phyloP scores from a whole-genome alignment of 2,797 vertebrate genomes.

The Pelodytes ibericus region DNA sequence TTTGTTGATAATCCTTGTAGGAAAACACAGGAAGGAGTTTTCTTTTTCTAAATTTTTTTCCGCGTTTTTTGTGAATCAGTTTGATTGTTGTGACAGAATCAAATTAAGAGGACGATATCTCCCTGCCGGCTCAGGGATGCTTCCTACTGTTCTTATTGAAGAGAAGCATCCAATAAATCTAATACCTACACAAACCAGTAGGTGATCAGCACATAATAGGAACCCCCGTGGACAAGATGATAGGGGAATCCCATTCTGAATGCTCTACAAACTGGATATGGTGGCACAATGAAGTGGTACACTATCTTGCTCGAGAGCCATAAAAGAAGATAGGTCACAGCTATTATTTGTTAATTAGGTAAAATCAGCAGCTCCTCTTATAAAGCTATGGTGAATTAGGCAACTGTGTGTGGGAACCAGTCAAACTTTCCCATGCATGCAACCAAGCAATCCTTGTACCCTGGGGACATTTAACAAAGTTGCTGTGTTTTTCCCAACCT shows the following conservation, averaged over 20 bases:
- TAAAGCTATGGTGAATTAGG: conserved; percentile 28
- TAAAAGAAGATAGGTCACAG: conserved; percentile 52
- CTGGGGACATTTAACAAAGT: conserved; percentile 7
- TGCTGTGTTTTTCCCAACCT: not conserved
- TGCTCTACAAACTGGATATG: conserved; percentile 43
- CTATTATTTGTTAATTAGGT: conserved; percentile 53
- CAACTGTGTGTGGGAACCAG: conserved; percentile 38
- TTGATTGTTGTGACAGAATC: conserved; percentile 23
- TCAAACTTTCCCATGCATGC: conserved; percentile 2
- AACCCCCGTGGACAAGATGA: conserved; percentile 42
- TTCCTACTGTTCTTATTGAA: conserved; percentile 23
- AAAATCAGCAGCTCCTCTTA: conserved; percentile 35
- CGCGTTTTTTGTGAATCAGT: not conserved
- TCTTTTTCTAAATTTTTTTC: not conserved
- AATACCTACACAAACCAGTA: conserved; percentile 27
- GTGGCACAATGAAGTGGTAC: conserved; percentile 10
- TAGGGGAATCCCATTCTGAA: conserved; percentile 32
- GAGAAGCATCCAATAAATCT: conserved; percentile 36
- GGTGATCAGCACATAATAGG: conserved; percentile 31
- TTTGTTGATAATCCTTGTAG: too few species aligned
- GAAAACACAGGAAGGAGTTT: too few species aligned
- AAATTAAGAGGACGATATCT: conserved; percentile 28
- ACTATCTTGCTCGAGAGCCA: conserved; percentile 25
- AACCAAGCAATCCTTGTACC: not conserved
- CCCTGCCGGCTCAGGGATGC: conserved; percentile 22